These are phyloP conservation scores for Poecilia wingei DNA, from an alignment of 2,797 vertebrate species.

Conservation along the genomic window DNA sequence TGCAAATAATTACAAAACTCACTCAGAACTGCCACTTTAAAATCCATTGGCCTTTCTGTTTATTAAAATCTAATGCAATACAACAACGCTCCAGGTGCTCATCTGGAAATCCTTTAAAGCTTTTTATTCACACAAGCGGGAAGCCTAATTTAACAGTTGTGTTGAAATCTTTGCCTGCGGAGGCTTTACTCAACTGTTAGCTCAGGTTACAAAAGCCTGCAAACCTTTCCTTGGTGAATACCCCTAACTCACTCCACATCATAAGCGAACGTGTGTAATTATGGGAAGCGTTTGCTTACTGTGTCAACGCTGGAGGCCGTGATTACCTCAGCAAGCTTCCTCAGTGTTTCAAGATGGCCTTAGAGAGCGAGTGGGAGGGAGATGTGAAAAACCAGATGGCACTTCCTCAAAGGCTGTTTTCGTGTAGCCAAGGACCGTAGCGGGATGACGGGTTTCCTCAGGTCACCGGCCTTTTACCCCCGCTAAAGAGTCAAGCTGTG, in stretches of 20 bases:
- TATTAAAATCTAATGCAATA: slow-evolving; percentile 8
- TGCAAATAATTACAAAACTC: neutral
- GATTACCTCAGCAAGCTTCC: slow-evolving; percentile 64
- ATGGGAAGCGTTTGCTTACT: slow-evolving; percentile 48
- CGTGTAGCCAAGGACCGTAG: slow-evolving; percentile 48
- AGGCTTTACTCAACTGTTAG: slow-evolving; percentile 6
- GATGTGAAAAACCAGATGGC: slow-evolving; percentile 67
- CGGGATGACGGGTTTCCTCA: slow-evolving; percentile 50
- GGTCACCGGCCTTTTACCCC: slow-evolving; percentile 23
- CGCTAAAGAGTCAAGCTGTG: slow-evolving; percentile 21
- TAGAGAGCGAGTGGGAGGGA: slow-evolving; percentile 47
- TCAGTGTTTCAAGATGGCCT: slow-evolving; percentile 44
- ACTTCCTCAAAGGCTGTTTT: slow-evolving; percentile 72
- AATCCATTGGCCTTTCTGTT: neutral
- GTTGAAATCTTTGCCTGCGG: neutral
- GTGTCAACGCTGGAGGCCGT: slow-evolving; percentile 43
- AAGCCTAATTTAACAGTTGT: slow-evolving; percentile 16
- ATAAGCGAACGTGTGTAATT: slow-evolving; percentile 56
- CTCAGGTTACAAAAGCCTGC: slow-evolving; percentile 24
- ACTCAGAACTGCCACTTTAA: neutral
- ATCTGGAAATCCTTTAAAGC: neutral
- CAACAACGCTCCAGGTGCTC: neutral
- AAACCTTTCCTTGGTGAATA: slow-evolving; percentile 22
- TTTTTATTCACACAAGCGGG: slow-evolving; percentile 5
- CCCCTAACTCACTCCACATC: slow-evolving; percentile 48